Evolutionary conservation across 2,888 invertebrate genomes (phyloP), one percentile per base, ranked within the genome.

Genomic region (Tipula unca): DNA sequence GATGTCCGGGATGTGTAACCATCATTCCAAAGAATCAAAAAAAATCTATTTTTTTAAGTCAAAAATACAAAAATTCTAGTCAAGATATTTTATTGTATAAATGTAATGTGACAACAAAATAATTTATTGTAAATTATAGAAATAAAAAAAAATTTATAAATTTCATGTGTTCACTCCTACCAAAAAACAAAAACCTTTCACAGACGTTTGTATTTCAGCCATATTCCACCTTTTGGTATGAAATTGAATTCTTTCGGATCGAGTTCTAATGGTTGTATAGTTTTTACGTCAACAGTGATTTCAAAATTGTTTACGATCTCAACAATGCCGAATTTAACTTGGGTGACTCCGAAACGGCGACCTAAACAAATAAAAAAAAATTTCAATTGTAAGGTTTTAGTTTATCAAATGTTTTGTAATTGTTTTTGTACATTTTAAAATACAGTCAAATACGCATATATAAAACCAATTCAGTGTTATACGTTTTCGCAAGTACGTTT

Each of bases 301-400:
- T 86, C 84, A 36, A 85, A 86, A 20, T 86, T 86, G 4, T 35
- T 85, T 36, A 86, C 3, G 8, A 86, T 85, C 4, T 84, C 35
- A 17, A 29, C 86, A n/a, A 86, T 32, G 42, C 69, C 86, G 32
- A 84, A 35, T 85, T 86, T 86, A 35, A 54, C 48, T 69, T 86
- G 86, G n/a, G 29, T 36, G 1, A 36, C 3, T n/a, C 85, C 86
- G 10, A 86, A 86, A 36, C 86, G 48, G 8, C 29, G 54, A 13
- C 85, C 85, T 86, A 29, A 13, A 48, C 84, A 82, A 29, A 17
- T 36, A 36, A 39, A 14, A 29, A 14, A 48, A 85, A 42, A 29
- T 48, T 0, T 54, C 32, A 32, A 36, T 39, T 39, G 6, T 36
- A 25, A 39, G 39, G 39, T 36, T 42, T 32, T 32, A n/a, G n/a